Percentiles rank a stretch among this genome's conserved stretches.
Evolutionary conservation across 1,140 invertebrate species (phyloP).

Genomic region (Popillia japonica): DNA sequence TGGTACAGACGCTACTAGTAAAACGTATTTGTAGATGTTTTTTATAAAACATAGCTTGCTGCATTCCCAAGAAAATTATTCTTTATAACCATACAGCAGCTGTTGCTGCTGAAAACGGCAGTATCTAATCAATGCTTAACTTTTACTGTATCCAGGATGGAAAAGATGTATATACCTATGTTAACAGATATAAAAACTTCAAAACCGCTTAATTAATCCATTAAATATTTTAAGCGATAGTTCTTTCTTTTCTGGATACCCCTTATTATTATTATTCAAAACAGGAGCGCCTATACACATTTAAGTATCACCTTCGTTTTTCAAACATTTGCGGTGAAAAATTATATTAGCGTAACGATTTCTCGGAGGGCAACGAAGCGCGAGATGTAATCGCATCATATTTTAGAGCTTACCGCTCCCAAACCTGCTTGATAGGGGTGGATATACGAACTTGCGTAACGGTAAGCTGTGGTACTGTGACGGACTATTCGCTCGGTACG

Average conservation of each 20-base stretch:
- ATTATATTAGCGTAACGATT: constrained; percentile 38
- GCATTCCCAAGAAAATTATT: no score
- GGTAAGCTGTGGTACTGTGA: neutral
- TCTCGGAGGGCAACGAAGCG: constrained; percentile 40
- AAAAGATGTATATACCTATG: no score
- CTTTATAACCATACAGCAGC: no score
- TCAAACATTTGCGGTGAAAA: constrained; percentile 37
- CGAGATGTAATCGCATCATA: constrained; percentile 50
- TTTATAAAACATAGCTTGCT: neutral
- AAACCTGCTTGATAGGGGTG: constrained; percentile 27
- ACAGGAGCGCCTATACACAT: neutral
- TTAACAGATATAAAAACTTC: no score
- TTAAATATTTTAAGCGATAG: no score
- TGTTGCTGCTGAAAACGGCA: no score
- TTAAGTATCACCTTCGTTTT: constrained; percentile 31
- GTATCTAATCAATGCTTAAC: no score
- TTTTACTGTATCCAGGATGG: no score
- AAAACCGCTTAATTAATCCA: no score
- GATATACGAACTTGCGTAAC: constrained; percentile 34
- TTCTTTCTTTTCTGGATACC: no score
- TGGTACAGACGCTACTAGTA: neutral
- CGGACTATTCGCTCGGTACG: neutral
- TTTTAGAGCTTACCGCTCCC: constrained; percentile 45
- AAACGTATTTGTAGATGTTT: neutral
- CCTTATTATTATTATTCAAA: neutral